These are phyloP conservation scores for Rhipidura dahli DNA, from an alignment of 2,113 vertebrate species.

Conservation along the genomic window DNA sequence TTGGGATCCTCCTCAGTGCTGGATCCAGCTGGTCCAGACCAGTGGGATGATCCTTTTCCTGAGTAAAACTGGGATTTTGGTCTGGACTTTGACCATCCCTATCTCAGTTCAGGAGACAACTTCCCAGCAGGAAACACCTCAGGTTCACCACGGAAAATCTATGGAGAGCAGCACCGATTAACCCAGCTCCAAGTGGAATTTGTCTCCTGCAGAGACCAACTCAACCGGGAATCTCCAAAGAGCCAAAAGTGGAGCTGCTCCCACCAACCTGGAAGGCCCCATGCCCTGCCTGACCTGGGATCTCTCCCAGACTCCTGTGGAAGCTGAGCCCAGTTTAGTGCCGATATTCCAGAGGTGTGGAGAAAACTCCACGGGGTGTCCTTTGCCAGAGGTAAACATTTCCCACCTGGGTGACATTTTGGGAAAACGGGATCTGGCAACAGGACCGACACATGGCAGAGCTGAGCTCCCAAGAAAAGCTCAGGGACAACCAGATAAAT, in stretches of 20 bases:
- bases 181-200: accelerated
- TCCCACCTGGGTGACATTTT: neutral
- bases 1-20: accelerated
- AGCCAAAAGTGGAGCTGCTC: neutral
- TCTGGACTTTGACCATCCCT: neutral
- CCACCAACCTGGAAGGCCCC: neutral
- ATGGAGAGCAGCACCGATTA: neutral
- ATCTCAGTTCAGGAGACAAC: neutral
- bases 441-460: neutral
- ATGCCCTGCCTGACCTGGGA: accelerated
- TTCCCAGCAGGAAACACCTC: neutral
- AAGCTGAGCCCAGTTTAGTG: neutral
- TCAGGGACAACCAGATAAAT: neutral
- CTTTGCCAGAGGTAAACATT: neutral
- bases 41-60: neutral
- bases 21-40: accelerated
- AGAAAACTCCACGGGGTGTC: neutral
- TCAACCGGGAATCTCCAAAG: neutral
- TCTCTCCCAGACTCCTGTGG: accelerated
- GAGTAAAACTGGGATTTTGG: neutral
- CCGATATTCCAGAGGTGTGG: neutral
- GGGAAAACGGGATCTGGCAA: neutral
- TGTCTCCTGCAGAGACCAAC: neutral
- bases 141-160: neutral
- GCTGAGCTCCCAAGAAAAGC: neutral